These are phyloP conservation scores for Callospermophilus lateralis DNA, from an alignment of 2,113 vertebrate species.

Conservation along the genomic window DNA sequence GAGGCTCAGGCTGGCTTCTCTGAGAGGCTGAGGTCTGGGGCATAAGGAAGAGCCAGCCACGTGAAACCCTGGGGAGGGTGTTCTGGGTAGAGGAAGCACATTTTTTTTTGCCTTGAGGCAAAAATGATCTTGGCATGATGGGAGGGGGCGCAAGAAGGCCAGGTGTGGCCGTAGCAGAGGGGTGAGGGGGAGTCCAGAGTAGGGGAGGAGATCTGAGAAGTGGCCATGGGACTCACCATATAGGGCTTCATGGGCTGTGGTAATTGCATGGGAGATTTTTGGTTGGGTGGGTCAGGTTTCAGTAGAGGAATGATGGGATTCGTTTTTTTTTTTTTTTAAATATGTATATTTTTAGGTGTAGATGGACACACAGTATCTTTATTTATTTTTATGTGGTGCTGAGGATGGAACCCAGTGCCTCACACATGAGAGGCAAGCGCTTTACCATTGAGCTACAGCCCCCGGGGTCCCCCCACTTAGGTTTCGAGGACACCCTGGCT, in stretches of 20 bases:
- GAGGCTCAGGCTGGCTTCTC: not conserved
- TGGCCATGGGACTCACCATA: not conserved
- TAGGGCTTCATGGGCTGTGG: not conserved
- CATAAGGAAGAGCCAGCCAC: not conserved
- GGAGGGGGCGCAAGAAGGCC: not conserved
- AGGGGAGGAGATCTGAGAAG: not conserved
- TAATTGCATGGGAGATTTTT: not conserved
- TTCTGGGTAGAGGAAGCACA: not conserved
- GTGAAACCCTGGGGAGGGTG: not conserved
- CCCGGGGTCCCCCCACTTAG: not conserved
- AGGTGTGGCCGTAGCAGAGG: not conserved
- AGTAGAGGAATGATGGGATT: not conserved
- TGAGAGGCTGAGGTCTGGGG: not conserved
- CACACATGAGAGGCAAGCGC: too few relatives aligned
- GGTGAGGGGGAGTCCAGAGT: rapidly evolving
- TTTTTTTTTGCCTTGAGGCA: not conserved
- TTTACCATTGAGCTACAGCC: too few relatives aligned
- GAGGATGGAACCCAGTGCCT: too few relatives aligned
- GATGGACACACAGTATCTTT: too few relatives aligned
- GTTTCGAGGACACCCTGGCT: not conserved
- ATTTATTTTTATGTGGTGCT: too few relatives aligned
- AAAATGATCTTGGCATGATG: not conserved
- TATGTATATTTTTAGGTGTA: too few relatives aligned
- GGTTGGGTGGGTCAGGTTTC: not conserved
- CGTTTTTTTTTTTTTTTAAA: not conserved